Conservation (phyloP, 2,797 vertebrate species). For the Gymnoscopelus microlampas region DNA sequence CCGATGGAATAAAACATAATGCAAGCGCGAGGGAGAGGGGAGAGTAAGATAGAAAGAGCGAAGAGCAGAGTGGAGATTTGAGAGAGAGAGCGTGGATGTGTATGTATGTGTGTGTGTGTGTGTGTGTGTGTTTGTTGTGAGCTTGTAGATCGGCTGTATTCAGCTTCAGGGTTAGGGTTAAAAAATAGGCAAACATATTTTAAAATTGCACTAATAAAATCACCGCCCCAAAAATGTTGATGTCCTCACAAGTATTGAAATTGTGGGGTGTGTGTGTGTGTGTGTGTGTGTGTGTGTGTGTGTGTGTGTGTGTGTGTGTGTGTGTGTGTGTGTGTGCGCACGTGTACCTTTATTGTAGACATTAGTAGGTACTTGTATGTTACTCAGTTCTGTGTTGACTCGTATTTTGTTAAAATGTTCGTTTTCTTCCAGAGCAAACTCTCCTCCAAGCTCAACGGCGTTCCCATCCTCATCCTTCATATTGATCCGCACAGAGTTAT, state of each 20-base stretch:
- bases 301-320: not conserved
- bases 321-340: not conserved
- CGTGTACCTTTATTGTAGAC: slow-evolving; percentile 94
- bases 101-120: not conserved
- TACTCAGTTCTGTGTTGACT: slow-evolving; percentile 90
- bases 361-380: slow-evolving; percentile 95
- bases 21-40: too few relatives aligned
- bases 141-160: too few relatives aligned
- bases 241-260: too few relatives aligned
- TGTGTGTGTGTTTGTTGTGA: not conserved
- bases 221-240: too few relatives aligned
- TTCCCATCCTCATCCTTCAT: slow-evolving; percentile 86
- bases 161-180: too few relatives aligned
- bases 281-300: not conserved
- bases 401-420: slow-evolving; percentile 91
- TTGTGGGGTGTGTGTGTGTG: not conserved
- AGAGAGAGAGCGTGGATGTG: too few relatives aligned
- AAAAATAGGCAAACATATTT: too few relatives aligned
- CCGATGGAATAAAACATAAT: not conserved
- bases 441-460: slow-evolving; percentile 86
- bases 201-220: too few relatives aligned
- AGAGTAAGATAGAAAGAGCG: too few relatives aligned
- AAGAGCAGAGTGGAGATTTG: too few relatives aligned
- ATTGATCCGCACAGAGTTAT: slow-evolving; percentile 92
- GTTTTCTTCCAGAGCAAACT: slow-evolving; percentile 89